Base-by-base conservation (phyloP, 2,797 vertebrate species). In the Pangasius larnaudii region DNA sequence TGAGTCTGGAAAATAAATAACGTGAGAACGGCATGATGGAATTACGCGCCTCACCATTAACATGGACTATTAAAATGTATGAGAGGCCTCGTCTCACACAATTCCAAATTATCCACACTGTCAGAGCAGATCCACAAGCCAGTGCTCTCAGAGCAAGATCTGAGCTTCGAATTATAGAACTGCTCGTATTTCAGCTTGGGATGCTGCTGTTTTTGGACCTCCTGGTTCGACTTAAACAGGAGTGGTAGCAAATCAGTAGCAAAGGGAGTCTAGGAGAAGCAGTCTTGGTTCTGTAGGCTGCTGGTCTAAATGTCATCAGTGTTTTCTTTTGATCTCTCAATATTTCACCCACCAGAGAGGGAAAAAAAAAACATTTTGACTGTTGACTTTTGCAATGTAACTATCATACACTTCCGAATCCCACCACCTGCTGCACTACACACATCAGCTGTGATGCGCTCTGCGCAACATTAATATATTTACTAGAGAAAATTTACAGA, bases 31-130 rank as follows among this genome's bases (percentile, higher is more conserved):
- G 92, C 91, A 91, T 95, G 94, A 95, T 88, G 92, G 94, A 95
- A 93, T 95, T 95, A 96, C 92, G 93, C 93, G 83, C 88, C 19
- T 87, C 91, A 85, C 92, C 0, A 14, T 58, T 56, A 94, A 94
- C 93, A 93, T 91, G 93, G 92, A 94, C 91, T 93, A 95, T 95
- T 94, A 94, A 96, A 95, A 96, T 94, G 82, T 94, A 95, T 92
- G 93, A 92, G 94, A 94, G 93, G 93, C 94, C 94, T 95, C 92
- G 93, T 93, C 86, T 91, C 91, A 91, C 93, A 95, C 94, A 95
- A 95, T 95, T 94, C 91, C 93, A 95, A 94, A 94, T 95, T 92
- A 95, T 94, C 87, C 93, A 92, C 93, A 93, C 92, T 94, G 95
- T 95, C 94, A 95, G 91, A 93, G 94, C 92, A 93, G 90, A 93